Conservation (phyloP, 1,140 invertebrate species). For the Gonioctena quinquepunctata region DNA sequence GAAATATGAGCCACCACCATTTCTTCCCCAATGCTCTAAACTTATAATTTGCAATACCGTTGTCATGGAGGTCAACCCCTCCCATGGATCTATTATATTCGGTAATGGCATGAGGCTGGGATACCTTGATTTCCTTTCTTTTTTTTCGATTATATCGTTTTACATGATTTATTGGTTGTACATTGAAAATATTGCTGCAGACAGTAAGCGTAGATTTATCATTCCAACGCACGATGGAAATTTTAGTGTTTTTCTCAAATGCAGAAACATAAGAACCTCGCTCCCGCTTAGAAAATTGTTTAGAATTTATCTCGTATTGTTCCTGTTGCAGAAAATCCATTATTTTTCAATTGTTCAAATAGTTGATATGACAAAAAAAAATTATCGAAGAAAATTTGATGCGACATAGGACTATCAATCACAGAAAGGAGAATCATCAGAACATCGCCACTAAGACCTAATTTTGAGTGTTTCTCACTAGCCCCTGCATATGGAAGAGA, state of each 20-base stretch:
- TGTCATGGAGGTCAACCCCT: slow-evolving; percentile 44
- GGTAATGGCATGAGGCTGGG: slow-evolving; percentile 28
- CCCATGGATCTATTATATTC: slow-evolving; percentile 48
- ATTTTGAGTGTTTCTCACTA: slow-evolving; percentile 12
- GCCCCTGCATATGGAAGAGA: slow-evolving; percentile 26
- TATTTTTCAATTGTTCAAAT: slow-evolving; percentile 18
- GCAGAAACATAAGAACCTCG: slow-evolving; percentile 23
- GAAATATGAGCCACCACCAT: slow-evolving; percentile 48
- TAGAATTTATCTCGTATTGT: slow-evolving; percentile 22
- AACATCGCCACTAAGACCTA: slow-evolving; percentile 27
- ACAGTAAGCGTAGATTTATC: slow-evolving; percentile 33
- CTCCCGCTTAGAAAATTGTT: slow-evolving; percentile 13
- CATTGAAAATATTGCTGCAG: slow-evolving; percentile 15
- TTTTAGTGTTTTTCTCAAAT: slow-evolving; percentile 24
- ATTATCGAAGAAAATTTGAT: slow-evolving; percentile 31
- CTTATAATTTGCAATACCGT: slow-evolving; percentile 42
- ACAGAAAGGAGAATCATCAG: slow-evolving; percentile 20
- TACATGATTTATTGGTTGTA: slow-evolving; percentile 20
- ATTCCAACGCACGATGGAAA: slow-evolving; percentile 33
- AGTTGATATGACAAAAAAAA: slow-evolving; percentile 29
- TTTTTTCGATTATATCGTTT: slow-evolving; percentile 37
- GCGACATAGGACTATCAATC: slow-evolving; percentile 11
- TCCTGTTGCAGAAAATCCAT: slow-evolving; percentile 25
- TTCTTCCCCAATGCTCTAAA: slow-evolving; percentile 43
- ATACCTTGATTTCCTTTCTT: slow-evolving; percentile 22